Conservation (phyloP, 2,113 vertebrate genomes). For the Elanus axillaris region DNA sequence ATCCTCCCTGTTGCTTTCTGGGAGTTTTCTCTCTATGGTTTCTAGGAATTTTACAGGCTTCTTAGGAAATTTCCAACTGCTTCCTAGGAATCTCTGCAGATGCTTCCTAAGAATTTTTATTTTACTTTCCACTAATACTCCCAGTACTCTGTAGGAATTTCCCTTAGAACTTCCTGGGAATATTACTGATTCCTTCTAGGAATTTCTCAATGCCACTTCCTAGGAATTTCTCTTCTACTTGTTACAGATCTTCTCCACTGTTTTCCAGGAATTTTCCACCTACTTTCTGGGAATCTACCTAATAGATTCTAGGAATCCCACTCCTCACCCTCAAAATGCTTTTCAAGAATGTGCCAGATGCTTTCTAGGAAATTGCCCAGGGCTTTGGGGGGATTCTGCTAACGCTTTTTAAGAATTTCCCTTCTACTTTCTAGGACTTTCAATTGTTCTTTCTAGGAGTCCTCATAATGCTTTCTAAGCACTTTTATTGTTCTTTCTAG, state of each 20-base stretch:
- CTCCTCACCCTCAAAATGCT: not conserved
- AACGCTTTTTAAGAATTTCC: not conserved
- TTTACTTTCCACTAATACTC: not conserved
- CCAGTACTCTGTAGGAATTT: not conserved
- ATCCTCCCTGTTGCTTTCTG: not conserved
- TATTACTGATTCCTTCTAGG: not conserved
- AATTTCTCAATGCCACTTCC: not conserved
- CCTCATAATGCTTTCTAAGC: not conserved
- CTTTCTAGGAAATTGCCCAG: not conserved
- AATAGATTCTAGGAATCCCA: not conserved
- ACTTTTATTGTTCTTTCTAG: not conserved
- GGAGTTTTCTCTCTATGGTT: not conserved
- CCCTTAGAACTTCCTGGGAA: not conserved
- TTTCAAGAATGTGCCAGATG: not conserved
- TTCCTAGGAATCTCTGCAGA: not conserved
- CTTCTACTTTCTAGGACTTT: not conserved
- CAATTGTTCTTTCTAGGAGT: too few species aligned
- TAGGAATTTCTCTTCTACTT: not conserved
- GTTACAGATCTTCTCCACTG: not conserved
- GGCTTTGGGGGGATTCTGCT: not conserved
- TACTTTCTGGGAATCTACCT: not conserved
- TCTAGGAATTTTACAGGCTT: not conserved
- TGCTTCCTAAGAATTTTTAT: not conserved
- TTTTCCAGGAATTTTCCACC: not conserved
- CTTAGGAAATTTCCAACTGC: not conserved